These are phyloP conservation scores for Trissolcus basalis DNA, from an alignment of 1,140 invertebrate genomes.

Conservation along the genomic window DNA sequence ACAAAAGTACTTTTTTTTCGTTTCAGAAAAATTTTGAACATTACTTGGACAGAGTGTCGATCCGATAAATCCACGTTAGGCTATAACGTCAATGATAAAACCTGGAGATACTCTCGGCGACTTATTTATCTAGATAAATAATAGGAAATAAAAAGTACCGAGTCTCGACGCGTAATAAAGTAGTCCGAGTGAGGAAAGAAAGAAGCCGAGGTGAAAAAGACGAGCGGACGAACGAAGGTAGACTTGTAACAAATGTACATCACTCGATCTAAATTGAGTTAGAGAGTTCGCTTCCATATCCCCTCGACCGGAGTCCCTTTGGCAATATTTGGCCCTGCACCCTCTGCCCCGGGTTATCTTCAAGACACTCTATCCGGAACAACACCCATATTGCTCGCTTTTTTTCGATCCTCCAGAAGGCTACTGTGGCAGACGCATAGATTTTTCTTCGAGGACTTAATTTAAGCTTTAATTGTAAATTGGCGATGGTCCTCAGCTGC, in stretches of 20 bases:
- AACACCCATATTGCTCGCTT: constrained; percentile 71
- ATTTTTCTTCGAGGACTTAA: constrained; percentile 75
- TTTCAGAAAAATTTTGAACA: neutral
- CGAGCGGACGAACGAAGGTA: constrained; percentile 53
- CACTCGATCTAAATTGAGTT: constrained; percentile 77
- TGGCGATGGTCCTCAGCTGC: constrained; percentile 54
- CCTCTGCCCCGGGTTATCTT: constrained; percentile 61
- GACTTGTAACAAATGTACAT: constrained; percentile 72
- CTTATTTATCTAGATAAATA: constrained; percentile 76
- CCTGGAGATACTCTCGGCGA: constrained; percentile 37
- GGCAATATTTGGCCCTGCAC: constrained; percentile 55
- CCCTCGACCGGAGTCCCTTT: constrained; percentile 52
- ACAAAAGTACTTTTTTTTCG: neutral
- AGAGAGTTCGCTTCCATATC: constrained; percentile 63
- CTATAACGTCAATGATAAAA: constrained; percentile 46
- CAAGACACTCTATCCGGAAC: constrained; percentile 65
- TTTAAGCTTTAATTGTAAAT: constrained; percentile 74
- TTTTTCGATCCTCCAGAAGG: constrained; percentile 25
- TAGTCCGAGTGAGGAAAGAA: constrained; percentile 45
- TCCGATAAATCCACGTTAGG: constrained; percentile 28
- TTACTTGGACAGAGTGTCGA: neutral
- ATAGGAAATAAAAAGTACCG: constrained; percentile 73
- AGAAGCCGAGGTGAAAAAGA: constrained; percentile 52
- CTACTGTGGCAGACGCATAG: constrained; percentile 65
- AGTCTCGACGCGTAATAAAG: constrained; percentile 59